phyloP scores from a whole-genome alignment of 1,140 invertebrate genomes.

The Stegodyphus dumicola region DNA sequence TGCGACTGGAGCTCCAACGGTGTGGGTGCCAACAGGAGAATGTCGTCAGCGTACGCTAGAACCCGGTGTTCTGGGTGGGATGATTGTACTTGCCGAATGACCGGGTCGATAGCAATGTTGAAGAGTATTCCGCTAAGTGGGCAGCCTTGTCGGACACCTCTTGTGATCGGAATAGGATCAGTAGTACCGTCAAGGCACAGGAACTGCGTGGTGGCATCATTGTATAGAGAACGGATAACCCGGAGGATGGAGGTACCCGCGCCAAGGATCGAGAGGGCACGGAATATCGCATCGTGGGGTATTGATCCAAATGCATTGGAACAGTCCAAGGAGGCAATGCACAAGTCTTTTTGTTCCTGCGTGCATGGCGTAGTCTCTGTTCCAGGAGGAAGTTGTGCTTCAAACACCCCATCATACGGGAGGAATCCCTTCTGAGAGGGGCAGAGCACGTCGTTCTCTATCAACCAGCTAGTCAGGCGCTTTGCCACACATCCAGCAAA shows the following conservation, averaged over 20 bases:
- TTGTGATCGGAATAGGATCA: conserved; percentile 63
- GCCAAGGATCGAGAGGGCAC: conserved; percentile 29
- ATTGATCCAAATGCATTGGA: conserved; percentile 67
- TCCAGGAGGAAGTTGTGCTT: neutral
- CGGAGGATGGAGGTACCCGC: conserved; percentile 29
- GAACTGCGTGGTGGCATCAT: conserved; percentile 20
- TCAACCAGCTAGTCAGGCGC: neutral
- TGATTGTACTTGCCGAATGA: too few species aligned
- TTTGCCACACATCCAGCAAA: neutral
- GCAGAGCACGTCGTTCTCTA: neutral
- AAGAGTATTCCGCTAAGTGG: conserved; percentile 68
- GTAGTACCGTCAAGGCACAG: conserved; percentile 60
- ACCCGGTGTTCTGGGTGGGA: too few species aligned
- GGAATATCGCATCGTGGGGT: conserved; percentile 59
- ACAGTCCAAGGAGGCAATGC: conserved; percentile 63
- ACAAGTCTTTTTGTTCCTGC: conserved; percentile 42
- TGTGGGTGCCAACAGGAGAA: too few species aligned
- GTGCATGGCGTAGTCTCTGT: conserved; percentile 5
- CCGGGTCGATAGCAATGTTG: conserved; percentile 67
- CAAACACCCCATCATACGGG: neutral
- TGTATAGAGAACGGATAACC: conserved; percentile 22
- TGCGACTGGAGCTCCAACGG: too few species aligned
- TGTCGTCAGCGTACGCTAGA: too few species aligned
- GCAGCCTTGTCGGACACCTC: conserved; percentile 68
- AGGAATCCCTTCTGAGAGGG: neutral